Evolutionary conservation across 2,797 vertebrate genomes (phyloP).

Genomic region (Graptemys geographica): DNA sequence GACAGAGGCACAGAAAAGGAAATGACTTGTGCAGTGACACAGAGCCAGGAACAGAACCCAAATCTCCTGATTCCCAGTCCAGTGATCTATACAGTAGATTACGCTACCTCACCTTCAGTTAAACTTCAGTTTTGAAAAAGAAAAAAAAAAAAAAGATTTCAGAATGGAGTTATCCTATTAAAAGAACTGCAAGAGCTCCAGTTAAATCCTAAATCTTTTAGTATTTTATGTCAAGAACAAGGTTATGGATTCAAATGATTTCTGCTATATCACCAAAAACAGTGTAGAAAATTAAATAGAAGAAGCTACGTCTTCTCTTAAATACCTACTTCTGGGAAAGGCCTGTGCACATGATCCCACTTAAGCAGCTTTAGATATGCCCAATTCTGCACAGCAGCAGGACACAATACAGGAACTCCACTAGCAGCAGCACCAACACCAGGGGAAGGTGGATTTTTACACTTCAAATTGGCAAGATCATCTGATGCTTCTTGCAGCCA

Average conservation of each 20-base stretch:
- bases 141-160: background rate
- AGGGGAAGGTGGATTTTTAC: slow-evolving; percentile 40
- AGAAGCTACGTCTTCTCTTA: background rate
- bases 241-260: background rate
- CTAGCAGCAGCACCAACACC: slow-evolving; percentile 63
- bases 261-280: background rate
- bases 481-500: slow-evolving; percentile 92
- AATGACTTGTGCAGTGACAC: background rate
- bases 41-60: background rate
- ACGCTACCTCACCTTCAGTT: background rate
- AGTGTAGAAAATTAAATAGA: background rate
- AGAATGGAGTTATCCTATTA: background rate
- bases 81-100: background rate
- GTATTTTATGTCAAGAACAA: rapidly evolving
- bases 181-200: background rate
- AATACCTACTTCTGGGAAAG: slow-evolving; percentile 92
- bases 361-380: slow-evolving; percentile 93
- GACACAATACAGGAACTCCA: slow-evolving; percentile 57
- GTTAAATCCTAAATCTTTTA: background rate
- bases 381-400: slow-evolving; percentile 85
- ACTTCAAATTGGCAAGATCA: slow-evolving; percentile 75
- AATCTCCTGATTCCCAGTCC: background rate
- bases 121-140: background rate
- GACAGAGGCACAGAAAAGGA: background rate
- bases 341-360: slow-evolving; percentile 89